A percentile compares a stretch with the other conserved stretches of the same genome.
These are phyloP conservation scores for Lutjanus argentimaculatus DNA, from an alignment of 2,797 vertebrate genomes.

Conservation along the genomic window DNA sequence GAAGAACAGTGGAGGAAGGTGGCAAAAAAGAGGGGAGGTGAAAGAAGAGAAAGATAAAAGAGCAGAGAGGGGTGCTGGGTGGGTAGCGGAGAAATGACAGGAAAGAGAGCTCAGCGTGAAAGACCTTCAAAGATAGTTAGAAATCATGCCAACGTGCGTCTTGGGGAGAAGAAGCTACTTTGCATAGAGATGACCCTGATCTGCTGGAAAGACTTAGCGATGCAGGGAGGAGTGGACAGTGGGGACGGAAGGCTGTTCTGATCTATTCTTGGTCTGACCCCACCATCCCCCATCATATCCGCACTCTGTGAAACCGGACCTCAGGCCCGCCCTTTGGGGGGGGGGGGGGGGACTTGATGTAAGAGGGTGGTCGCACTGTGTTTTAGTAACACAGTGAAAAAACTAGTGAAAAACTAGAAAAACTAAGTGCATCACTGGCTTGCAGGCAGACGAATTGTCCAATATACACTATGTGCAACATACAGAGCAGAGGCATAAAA, in stretches of 20 bases:
- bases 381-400: conserved; percentile 23
- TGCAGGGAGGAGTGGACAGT: conserved; percentile 26
- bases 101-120: neutral
- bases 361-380: neutral
- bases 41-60: conserved; percentile 20
- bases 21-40: neutral
- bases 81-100: conserved; percentile 12
- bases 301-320: conserved; percentile 69
- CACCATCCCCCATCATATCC: conserved; percentile 36
- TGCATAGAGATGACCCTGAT: conserved; percentile 47
- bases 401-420: too few relatives aligned
- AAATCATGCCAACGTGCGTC: conserved; percentile 17
- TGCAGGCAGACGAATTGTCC: neutral
- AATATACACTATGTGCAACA: conserved; percentile 2
- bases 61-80: conserved; percentile 20
- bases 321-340: conserved; percentile 35
- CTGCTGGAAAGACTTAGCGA: conserved; percentile 46
- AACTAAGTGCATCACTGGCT: neutral
- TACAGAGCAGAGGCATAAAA: neutral
- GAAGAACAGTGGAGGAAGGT: conserved; percentile 34
- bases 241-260: conserved; percentile 41
- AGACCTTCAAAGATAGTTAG: conserved; percentile 22
- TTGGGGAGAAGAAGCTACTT: conserved; percentile 31
- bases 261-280: conserved; percentile 73
- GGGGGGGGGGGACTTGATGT: conserved; percentile 7